Conservation (phyloP, 2,888 invertebrate genomes). For the Clunio marinus region DNA sequence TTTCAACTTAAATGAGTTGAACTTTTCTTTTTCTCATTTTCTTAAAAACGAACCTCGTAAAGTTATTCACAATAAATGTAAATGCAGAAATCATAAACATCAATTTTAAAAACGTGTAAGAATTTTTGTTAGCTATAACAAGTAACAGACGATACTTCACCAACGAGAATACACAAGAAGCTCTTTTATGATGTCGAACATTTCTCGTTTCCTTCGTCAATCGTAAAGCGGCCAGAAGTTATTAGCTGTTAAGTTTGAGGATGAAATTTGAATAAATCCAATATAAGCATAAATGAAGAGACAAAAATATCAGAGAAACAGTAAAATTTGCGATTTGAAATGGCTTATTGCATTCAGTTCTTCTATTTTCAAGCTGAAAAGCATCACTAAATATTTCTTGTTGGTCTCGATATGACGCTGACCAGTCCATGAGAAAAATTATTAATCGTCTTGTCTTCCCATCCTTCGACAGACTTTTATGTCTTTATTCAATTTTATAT, state of each 20-base stretch:
- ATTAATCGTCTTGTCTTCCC: background rate
- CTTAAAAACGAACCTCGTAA: too few relatives aligned
- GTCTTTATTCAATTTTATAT: conserved; percentile 31
- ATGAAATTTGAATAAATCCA: conserved; percentile 1
- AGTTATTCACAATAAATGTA: too few relatives aligned
- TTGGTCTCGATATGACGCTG: background rate
- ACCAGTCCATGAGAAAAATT: background rate
- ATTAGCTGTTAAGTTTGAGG: background rate
- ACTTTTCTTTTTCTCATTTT: too few relatives aligned
- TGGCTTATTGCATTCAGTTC: background rate
- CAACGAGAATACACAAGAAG: too few relatives aligned
- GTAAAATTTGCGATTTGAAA: background rate
- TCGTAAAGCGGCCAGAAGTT: background rate
- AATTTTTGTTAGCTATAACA: too few relatives aligned
- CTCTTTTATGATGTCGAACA: background rate
- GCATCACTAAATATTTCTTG: too few relatives aligned
- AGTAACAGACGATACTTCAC: too few relatives aligned
- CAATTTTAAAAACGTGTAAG: too few relatives aligned
- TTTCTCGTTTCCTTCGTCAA: background rate
- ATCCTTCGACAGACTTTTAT: conserved; percentile 12
- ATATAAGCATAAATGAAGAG: background rate
- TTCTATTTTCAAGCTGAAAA: too few relatives aligned
- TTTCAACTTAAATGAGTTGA: too few relatives aligned
- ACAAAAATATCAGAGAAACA: background rate
- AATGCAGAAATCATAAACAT: too few relatives aligned